Conservation (phyloP, 1,140 invertebrate species). For the Penaeus japonicus region DNA sequence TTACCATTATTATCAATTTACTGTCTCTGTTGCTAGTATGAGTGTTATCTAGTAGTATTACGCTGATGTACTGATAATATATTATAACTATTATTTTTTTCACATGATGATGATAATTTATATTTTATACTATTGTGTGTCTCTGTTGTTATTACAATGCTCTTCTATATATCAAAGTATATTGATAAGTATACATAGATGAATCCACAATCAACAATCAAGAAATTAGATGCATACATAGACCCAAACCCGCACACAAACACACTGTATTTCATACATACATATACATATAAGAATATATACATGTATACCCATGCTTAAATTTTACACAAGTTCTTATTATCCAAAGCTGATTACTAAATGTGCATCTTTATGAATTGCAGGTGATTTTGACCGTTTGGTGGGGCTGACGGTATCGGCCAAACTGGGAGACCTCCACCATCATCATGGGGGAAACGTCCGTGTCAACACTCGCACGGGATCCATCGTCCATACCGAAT, state of each 20-base stretch:
- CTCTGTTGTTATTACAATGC: too few species aligned
- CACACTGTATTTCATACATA: not conserved
- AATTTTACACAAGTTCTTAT: not conserved
- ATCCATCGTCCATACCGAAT: not conserved
- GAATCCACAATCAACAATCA: not conserved
- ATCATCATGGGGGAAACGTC: not conserved
- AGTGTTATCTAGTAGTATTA: too few species aligned
- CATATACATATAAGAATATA: not conserved
- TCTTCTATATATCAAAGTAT: too few species aligned
- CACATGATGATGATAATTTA: too few species aligned
- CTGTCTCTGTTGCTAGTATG: too few species aligned
- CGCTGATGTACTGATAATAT: too few species aligned
- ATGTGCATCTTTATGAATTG: too few species aligned
- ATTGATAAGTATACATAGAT: not conserved
- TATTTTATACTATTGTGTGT: too few species aligned
- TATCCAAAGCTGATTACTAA: not conserved
- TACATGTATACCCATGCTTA: not conserved
- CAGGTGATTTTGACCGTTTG: not conserved
- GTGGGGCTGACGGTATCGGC: not conserved
- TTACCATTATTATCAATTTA: too few species aligned
- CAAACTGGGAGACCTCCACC: not conserved
- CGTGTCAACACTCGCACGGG: constrained; percentile 1
- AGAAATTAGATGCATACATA: not conserved
- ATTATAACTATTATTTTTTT: too few species aligned
- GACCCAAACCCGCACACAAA: not conserved